Percentiles rank a stretch among this genome's conserved stretches.
These are phyloP conservation scores for Muscicapa comitata DNA, from an alignment of 2,797 vertebrate species.

Conservation along the genomic window DNA sequence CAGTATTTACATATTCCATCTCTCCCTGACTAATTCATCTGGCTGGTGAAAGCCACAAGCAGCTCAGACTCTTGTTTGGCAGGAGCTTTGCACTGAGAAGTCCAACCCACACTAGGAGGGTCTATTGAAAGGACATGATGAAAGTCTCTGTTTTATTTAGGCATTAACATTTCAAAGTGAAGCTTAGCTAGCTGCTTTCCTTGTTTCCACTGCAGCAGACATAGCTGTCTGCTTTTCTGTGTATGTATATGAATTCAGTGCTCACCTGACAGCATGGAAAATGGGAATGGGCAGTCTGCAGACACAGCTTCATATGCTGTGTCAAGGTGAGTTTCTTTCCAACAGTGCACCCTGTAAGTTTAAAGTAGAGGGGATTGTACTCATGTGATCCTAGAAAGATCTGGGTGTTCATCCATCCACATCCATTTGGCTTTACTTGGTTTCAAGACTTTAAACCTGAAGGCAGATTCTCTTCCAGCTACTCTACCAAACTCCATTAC, in stretches of 20 bases:
- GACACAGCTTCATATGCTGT: background rate
- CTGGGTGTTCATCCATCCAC: background rate
- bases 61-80: background rate
- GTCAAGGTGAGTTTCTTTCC: background rate
- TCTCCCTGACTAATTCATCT: background rate
- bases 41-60: background rate
- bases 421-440: background rate
- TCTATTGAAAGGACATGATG: background rate
- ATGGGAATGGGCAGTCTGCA: background rate
- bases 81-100: background rate
- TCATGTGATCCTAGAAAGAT: background rate
- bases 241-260: background rate
- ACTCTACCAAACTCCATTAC: background rate
- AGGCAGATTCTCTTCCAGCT: background rate
- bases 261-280: background rate
- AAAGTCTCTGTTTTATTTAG: background rate
- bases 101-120: background rate
- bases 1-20: background rate
- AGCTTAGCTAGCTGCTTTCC: background rate
- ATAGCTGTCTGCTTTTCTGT: background rate
- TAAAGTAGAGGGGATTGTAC: background rate
- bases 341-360: background rate
- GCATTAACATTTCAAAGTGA: background rate
- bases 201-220: background rate
- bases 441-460: background rate